Evolutionary conservation across 2,113 vertebrate species (phyloP).

Genomic region (Leptobrachium ailaonicum): DNA sequence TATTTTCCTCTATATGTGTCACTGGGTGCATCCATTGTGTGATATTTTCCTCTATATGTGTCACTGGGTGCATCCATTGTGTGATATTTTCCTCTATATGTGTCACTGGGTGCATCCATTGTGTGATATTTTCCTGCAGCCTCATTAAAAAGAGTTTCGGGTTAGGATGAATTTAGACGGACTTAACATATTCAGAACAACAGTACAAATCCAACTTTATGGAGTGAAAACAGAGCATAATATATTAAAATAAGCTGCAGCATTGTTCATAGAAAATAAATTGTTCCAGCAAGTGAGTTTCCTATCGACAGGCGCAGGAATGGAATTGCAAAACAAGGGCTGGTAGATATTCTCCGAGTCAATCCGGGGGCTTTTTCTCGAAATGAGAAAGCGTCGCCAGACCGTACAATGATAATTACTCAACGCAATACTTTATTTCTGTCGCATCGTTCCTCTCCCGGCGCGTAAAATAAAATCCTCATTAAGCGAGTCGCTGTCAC

Average conservation of each 20-base stretch:
- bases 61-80: no score
- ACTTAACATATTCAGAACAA: neutral
- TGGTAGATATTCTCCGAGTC: conserved; percentile 7
- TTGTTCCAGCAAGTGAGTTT: neutral
- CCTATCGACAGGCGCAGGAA: conserved; percentile 23
- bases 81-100: no score
- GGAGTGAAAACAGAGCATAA: neutral
- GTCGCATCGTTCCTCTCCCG: conserved; percentile 25
- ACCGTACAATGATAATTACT: conserved; percentile 35
- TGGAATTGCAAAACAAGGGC: conserved; percentile 13
- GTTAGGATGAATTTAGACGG: neutral
- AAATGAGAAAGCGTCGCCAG: conserved; percentile 7
- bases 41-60: no score
- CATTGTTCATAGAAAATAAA: neutral
- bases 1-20: no score
- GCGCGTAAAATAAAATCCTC: conserved; percentile 38
- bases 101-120: no score
- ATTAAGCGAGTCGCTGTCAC: conserved; percentile 37
- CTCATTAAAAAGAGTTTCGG: neutral
- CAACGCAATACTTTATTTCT: conserved; percentile 34
- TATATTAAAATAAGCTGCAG: neutral
- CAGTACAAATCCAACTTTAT: neutral
- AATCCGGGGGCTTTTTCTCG: neutral
- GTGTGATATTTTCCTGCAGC: no score
- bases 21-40: no score